Evolutionary conservation across 2,113 vertebrate species (phyloP), one percentile per base, ranked within the genome.

Genomic region (Sylvia atricapilla): DNA sequence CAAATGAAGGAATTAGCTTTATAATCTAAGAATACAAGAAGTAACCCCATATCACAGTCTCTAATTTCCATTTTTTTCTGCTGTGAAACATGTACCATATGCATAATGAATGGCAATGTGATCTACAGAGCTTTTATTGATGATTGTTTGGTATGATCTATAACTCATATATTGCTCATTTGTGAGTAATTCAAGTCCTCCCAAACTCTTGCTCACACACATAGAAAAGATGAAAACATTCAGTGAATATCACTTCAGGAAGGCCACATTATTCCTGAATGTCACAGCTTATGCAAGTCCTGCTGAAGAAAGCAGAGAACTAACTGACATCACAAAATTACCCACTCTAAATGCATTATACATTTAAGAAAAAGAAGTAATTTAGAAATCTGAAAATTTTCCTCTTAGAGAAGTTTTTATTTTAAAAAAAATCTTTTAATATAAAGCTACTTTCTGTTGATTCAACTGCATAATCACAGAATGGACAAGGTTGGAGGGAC

Each of bases 131-230:
- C 50, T 86, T 87, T 94, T 91, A 94, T 94, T 92, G 91, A 94
- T 87, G 69, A 73, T 46, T 91, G 89, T 72, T 90, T 95, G 37
- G 69, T 94, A 87, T 93, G 91, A 94, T 94, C 93, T 89, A 66
- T 68, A 93, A 91, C 89, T 96, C 94, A 89, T 27, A 91, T 56
- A 84, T 79, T 84, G 84, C 93, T 96, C 95, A 96, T 78, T 94
- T 94, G 60, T 96, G 94, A 94, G 74, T 91, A 94, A 96, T 78
- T 60, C 87, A 89, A 89, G 69, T 66, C 77, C 81, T 95, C 84
- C 91, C 87, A 68, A 95, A 94, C 56, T 76, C 85, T 81, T 72
- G 69, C 73, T 95, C 81, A 89, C 73, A 94, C 35, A 67, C 58
- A 90, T 3, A 80, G 53, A 92, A 82, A 75, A 72, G 64, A 87